A percentile compares a stretch with the other conserved stretches of the same genome.
Evolutionary conservation across 2,888 invertebrate genomes (phyloP).

Genomic region (Ctena decussata): DNA sequence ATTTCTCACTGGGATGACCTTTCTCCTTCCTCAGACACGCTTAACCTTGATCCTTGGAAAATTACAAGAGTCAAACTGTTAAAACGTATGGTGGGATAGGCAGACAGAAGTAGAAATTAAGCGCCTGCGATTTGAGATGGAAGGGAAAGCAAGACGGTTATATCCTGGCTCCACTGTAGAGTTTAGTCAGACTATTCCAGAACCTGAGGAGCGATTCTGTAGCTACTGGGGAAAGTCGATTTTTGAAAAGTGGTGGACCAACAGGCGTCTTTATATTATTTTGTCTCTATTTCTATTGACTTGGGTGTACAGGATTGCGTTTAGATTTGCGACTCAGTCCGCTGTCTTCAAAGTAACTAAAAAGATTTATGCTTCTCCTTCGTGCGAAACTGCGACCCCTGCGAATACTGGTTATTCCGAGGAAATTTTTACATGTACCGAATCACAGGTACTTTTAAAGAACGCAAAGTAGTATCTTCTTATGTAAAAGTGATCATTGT

Average conservation of each 20-base stretch:
- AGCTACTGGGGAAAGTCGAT: background rate
- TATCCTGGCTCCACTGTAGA: background rate
- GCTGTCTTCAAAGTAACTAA: background rate
- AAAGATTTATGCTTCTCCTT: background rate
- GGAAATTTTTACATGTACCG: too few relatives aligned
- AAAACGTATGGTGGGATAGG: background rate
- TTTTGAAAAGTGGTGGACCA: background rate
- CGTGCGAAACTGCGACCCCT: too few relatives aligned
- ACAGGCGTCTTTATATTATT: background rate
- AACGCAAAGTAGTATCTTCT: too few relatives aligned
- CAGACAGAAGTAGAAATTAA: background rate
- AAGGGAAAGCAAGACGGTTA: background rate
- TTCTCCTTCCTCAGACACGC: background rate
- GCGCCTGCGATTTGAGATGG: background rate
- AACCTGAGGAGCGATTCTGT: background rate
- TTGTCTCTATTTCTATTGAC: background rate
- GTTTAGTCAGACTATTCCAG: background rate
- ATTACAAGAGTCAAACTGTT: conserved; percentile 7
- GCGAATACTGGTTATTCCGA: too few relatives aligned
- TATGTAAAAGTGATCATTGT: too few relatives aligned
- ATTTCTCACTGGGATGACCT: background rate
- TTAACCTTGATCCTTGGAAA: background rate
- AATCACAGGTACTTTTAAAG: too few relatives aligned
- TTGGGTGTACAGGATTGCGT: conserved; percentile 14
- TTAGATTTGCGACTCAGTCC: conserved; percentile 10